Conservation (phyloP, 2,797 vertebrate genomes). For the Poeciliopsis infans region DNA sequence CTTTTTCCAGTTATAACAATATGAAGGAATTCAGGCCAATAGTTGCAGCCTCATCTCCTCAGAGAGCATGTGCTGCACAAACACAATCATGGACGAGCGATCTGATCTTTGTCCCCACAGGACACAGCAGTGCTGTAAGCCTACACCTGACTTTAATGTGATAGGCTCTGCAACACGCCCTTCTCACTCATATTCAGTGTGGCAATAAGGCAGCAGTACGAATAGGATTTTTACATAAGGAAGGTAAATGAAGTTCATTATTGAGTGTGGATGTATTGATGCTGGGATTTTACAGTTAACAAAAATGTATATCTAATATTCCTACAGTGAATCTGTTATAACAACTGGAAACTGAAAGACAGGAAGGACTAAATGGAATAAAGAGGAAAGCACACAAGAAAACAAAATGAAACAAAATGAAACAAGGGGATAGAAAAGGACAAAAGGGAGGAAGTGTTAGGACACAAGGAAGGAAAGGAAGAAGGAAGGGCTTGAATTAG, state of each 20-base stretch:
- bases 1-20: not conserved
- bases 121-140: slow-evolving; percentile 62
- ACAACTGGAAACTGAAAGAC: not conserved
- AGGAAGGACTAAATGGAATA: not conserved
- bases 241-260: not conserved
- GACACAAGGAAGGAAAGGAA: not conserved
- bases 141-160: slow-evolving; percentile 66
- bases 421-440: not conserved
- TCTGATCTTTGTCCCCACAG: slow-evolving; percentile 75
- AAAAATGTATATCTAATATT: not conserved
- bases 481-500: not conserved
- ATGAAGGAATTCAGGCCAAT: slow-evolving; percentile 25
- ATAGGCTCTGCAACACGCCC: slow-evolving; percentile 54
- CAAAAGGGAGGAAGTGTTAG: not conserved
- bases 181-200: slow-evolving; percentile 52
- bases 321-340: not conserved
- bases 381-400: not conserved
- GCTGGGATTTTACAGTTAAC: not conserved
- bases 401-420: not conserved
- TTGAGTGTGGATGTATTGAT: not conserved
- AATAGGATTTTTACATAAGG: not conserved
- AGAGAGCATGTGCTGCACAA: slow-evolving; percentile 38
- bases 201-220: slow-evolving; percentile 1
- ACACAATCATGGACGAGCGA: slow-evolving; percentile 58
- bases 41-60: slow-evolving; percentile 33